Conservation (phyloP, 1,140 invertebrate genomes). For the Papilio dardanus region DNA sequence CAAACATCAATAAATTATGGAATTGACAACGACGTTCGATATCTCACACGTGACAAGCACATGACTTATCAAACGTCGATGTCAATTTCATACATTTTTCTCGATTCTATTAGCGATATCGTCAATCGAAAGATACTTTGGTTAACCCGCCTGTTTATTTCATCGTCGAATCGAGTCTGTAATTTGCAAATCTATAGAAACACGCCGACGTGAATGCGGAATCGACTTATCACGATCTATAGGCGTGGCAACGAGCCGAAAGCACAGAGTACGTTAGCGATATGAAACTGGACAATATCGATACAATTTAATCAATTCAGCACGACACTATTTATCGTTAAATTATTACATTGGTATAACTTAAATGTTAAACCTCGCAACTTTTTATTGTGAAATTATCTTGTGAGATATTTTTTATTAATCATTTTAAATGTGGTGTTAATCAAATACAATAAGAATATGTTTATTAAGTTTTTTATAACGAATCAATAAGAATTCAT, state of each 20-base stretch:
- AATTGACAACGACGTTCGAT: neutral
- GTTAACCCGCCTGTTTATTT: no score
- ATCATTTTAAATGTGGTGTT: no score
- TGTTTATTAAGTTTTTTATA: no score
- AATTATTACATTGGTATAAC: conserved; percentile 12
- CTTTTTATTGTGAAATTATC: neutral
- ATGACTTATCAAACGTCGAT: no score
- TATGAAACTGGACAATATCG: conserved; percentile 45
- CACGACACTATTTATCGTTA: conserved; percentile 26
- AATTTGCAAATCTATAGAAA: conserved; percentile 54
- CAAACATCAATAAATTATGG: conserved; percentile 62
- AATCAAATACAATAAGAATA: no score
- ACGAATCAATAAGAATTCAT: no score
- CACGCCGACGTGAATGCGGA: conserved; percentile 60
- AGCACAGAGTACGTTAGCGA: conserved; percentile 40
- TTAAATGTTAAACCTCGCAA: neutral
- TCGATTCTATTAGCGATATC: no score
- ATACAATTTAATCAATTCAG: conserved; percentile 32
- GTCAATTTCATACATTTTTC: no score
- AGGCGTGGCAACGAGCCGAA: conserved; percentile 44
- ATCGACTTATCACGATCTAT: conserved; percentile 58
- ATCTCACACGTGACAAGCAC: no score
- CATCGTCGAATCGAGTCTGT: conserved; percentile 36
- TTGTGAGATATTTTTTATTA: neutral
- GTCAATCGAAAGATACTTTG: no score